Percentiles rank a stretch among this genome's conserved stretches.
Evolutionary conservation across 2,888 invertebrate genomes (phyloP).

Genomic region (Parnassius mnemosyne): DNA sequence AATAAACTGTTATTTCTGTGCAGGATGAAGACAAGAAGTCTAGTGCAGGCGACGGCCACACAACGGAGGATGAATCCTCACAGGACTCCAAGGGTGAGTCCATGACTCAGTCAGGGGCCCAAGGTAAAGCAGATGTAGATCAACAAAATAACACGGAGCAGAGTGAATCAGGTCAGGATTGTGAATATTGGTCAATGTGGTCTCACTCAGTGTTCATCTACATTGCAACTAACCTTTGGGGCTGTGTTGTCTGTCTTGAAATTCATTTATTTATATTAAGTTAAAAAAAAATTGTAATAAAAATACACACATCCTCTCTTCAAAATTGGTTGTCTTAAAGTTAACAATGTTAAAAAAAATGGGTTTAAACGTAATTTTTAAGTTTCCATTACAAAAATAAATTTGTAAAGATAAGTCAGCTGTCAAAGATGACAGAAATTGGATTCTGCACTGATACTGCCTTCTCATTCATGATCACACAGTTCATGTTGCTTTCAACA

Average conservation of each 20-base stretch:
- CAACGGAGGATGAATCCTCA: constrained; percentile 77
- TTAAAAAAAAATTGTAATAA: too few species aligned
- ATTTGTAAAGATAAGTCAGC: background rate
- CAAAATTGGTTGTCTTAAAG: too few species aligned
- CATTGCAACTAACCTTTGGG: constrained; percentile 66
- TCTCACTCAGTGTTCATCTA: constrained; percentile 56
- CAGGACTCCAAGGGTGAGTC: constrained; percentile 79
- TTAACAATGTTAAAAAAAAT: too few species aligned
- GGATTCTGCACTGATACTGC: constrained; percentile 6
- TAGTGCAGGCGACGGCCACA: constrained; percentile 67
- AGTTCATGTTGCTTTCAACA: constrained; percentile 15
- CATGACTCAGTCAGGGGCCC: constrained; percentile 44
- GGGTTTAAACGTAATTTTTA: too few species aligned
- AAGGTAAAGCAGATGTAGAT: constrained; percentile 73
- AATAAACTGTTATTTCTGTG: constrained; percentile 5
- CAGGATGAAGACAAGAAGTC: constrained; percentile 80
- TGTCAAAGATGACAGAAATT: background rate
- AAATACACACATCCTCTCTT: too few species aligned
- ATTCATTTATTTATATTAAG: too few species aligned
- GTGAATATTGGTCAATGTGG: constrained; percentile 33
- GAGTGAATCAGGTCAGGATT: constrained; percentile 48
- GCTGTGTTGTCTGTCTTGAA: constrained; percentile 29
- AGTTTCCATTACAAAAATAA: too few species aligned
- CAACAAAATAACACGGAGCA: constrained; percentile 47
- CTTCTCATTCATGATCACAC: constrained; percentile 8